A percentile compares a stretch with the other conserved stretches of the same genome.
These are phyloP conservation scores for Sogatella furcifera DNA, from an alignment of 1,140 invertebrate genomes.

Conservation along the genomic window DNA sequence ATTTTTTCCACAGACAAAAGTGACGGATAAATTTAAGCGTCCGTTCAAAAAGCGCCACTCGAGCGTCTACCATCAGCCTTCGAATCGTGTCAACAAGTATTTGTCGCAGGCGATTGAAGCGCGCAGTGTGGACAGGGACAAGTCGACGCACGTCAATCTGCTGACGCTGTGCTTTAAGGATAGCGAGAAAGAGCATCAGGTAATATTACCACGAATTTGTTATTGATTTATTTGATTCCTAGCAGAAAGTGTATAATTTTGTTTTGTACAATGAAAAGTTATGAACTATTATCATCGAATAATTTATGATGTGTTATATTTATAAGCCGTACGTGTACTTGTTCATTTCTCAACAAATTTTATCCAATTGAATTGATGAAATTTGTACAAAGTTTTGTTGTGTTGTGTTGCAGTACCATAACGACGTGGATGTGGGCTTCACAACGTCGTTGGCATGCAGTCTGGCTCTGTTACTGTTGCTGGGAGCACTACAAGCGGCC, in stretches of 20 bases:
- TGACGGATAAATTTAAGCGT: slow-evolving; percentile 75
- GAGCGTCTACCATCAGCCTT: slow-evolving; percentile 72
- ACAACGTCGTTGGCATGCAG: slow-evolving; percentile 56
- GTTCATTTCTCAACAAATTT: too few species aligned
- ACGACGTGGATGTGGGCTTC: slow-evolving; percentile 57
- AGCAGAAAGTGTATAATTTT: too few species aligned
- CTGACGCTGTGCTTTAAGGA: slow-evolving; percentile 76
- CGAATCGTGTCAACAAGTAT: slow-evolving; percentile 83
- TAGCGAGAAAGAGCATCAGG: slow-evolving; percentile 63
- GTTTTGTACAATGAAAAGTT: too few species aligned
- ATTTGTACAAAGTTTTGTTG: too few species aligned
- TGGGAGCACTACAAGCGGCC: slow-evolving; percentile 54
- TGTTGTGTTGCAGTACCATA: slow-evolving; percentile 49
- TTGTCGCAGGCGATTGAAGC: slow-evolving; percentile 82
- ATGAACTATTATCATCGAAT: too few species aligned
- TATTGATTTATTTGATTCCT: too few species aligned
- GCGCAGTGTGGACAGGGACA: slow-evolving; percentile 79
- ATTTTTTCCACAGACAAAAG: slow-evolving; percentile 51
- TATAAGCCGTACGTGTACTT: too few species aligned
- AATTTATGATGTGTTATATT: too few species aligned
- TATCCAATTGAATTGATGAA: too few species aligned
- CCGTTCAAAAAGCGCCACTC: slow-evolving; percentile 81
- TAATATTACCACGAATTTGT: slow-evolving; percentile 29
- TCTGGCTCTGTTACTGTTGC: slow-evolving; percentile 46
- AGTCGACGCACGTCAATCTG: slow-evolving; percentile 75